A percentile compares a stretch with the other conserved stretches of the same genome.
phyloP scores from a whole-genome alignment of 2,888 invertebrate genomes.

The Rhaphigaster nebulosa region DNA sequence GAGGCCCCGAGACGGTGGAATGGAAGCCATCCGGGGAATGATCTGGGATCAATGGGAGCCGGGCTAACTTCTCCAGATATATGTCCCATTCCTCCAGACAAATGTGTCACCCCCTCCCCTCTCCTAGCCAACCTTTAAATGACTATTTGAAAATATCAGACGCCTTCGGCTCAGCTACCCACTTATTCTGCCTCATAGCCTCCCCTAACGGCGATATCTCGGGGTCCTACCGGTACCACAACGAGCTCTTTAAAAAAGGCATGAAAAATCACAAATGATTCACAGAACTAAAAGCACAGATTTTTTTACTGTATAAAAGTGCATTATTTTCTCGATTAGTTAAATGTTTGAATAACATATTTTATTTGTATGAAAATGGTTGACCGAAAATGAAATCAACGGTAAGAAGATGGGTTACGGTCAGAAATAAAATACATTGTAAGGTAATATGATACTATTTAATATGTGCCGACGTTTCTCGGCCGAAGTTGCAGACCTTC shows the following conservation, averaged over 20 bases:
- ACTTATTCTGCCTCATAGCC: conserved; percentile 21
- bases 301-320: no score
- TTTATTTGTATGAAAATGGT: no score
- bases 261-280: not conserved
- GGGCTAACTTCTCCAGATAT: conserved; percentile 62
- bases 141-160: conserved; percentile 44
- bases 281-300: not conserved
- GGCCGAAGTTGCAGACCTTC: no score
- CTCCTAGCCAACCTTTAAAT: conserved; percentile 41
- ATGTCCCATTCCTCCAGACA: conserved; percentile 62
- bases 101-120: conserved; percentile 59
- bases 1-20: not conserved
- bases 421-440: no score
- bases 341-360: not conserved
- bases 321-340: not conserved
- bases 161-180: not conserved
- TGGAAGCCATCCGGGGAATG: conserved; percentile 11
- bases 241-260: not conserved
- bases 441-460: no score
- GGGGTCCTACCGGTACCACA: not conserved
- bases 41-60: conserved; percentile 60
- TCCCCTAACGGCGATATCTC: not conserved
- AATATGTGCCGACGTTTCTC: no score
- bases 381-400: no score
- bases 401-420: no score